Base-by-base conservation (phyloP, 2,888 invertebrate species). In the Caenorhabditis becei region DNA sequence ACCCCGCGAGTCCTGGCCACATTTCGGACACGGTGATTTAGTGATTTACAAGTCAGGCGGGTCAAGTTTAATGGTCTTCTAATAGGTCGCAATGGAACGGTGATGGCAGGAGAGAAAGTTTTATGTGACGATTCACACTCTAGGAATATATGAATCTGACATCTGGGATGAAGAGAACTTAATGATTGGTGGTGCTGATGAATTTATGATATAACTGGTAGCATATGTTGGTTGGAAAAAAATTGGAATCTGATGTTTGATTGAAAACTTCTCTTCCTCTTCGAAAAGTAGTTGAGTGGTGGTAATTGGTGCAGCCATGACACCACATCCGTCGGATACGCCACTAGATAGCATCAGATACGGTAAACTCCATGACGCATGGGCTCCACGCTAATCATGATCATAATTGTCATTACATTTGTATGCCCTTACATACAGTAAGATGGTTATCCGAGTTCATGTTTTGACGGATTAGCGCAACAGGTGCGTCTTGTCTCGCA, bases 1-100 rank as follows among this genome's bases (percentile, higher is more conserved):
- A 28, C 53, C 14, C 14, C 41, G 41, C 20, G 32, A 18, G 18
- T 16, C 56, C 44, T 20, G 23, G 5, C 65, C 74, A 65, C 74
- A 72, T 65, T 72, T 59, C 59, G 65, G 74, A 74, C 74, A 74
- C 75, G 53, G 75, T 75, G 75, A 75, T 75, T 67, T 72, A 79
- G 62, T 79, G 79, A 79, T 79, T 79, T 79, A 79, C 79, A 79
- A 67, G 72, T 66, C 56, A 44, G 23, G 18, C 35, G 54, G 37
- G 61, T 53, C 72, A 79, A 72, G 66, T 78, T 78, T 71, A 67
- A 72, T 67, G 72, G 65, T 62, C 44, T 72, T 72, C 61, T 75
- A 66, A 66, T 74, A 37, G 65, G 47, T 32, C 47, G 54, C 4
- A 24, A 71, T 56, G 70, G 62, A 23, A 62, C 59, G 53, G 71